phyloP scores from a whole-genome alignment of 2,888 invertebrate genomes.

The Heliothis peltigera region DNA sequence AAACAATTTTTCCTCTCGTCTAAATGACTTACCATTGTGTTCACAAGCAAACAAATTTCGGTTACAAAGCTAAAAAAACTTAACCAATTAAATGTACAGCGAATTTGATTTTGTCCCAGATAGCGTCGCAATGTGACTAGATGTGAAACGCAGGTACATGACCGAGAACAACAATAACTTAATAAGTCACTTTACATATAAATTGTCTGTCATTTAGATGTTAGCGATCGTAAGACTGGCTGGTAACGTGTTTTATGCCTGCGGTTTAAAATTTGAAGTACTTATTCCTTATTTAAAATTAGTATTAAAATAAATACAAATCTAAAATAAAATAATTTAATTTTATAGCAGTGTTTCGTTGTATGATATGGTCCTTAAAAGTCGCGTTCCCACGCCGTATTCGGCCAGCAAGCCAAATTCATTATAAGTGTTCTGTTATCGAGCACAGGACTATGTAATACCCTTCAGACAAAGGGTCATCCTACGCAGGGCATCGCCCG shows the following conservation, averaged over 20 bases:
- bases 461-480: constrained; percentile 77
- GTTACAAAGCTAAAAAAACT: constrained; percentile 30
- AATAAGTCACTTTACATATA: constrained; percentile 7
- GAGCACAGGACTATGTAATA: constrained; percentile 56
- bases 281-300: too few relatives aligned
- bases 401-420: constrained; percentile 16
- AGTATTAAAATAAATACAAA: too few relatives aligned
- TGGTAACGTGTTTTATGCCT: constrained; percentile 7
- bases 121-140: constrained; percentile 5
- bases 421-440: constrained; percentile 41
- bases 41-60: constrained; percentile 16
- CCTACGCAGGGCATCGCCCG: constrained; percentile 84
- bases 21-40: constrained; percentile 19
- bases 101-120: constrained; percentile 18
- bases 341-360: too few relatives aligned
- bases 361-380: too few relatives aligned
- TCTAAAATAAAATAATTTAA: too few relatives aligned
- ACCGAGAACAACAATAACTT: constrained; percentile 8
- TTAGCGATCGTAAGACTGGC: constrained; percentile 6
- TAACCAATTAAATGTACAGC: constrained; percentile 18
- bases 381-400: neutral
- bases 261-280: constrained; percentile 16
- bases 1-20: neutral
- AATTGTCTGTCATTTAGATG: constrained; percentile 13
- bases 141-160: neutral